Evolutionary conservation across 37 sponge, comb jelly and placozoan genomes (phyloP).

Genomic region (Axinella damicornis): DNA sequence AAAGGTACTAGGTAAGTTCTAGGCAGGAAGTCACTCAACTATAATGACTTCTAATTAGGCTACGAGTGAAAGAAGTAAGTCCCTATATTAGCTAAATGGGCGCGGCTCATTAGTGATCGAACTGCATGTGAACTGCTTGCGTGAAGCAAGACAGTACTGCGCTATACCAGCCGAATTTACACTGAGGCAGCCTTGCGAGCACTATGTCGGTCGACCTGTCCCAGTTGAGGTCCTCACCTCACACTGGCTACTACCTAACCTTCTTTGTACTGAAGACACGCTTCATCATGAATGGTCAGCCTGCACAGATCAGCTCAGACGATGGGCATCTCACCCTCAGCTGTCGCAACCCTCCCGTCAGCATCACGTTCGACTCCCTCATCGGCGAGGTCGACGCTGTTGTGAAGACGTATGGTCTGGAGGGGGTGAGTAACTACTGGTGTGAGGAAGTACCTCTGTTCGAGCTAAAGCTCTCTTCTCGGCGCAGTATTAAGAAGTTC

Average conservation of each 20-base stretch:
- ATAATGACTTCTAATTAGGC: too few species aligned
- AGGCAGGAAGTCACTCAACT: too few species aligned
- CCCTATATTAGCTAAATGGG: too few species aligned
- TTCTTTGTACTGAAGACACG: neutral
- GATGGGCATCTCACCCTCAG: neutral
- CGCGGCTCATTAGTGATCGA: too few species aligned
- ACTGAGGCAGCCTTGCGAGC: too few species aligned
- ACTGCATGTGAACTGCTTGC: too few species aligned
- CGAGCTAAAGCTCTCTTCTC: neutral
- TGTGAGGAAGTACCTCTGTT: neutral
- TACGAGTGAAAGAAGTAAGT: too few species aligned
- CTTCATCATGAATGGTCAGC: neutral
- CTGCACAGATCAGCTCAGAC: neutral
- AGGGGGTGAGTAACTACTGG: conserved; percentile 20
- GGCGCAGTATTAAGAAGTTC: neutral
- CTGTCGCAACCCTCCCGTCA: neutral
- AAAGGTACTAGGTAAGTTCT: too few species aligned
- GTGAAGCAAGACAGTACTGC: too few species aligned
- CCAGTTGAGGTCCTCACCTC: neutral
- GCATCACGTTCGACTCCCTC: neutral
- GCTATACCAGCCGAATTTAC: too few species aligned
- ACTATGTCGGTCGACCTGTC: neutral
- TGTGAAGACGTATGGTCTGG: neutral
- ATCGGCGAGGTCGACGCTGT: neutral
- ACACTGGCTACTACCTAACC: neutral